Evolutionary conservation across 2,797 vertebrate genomes (phyloP).

Genomic region (Cyclopterus lumpus): DNA sequence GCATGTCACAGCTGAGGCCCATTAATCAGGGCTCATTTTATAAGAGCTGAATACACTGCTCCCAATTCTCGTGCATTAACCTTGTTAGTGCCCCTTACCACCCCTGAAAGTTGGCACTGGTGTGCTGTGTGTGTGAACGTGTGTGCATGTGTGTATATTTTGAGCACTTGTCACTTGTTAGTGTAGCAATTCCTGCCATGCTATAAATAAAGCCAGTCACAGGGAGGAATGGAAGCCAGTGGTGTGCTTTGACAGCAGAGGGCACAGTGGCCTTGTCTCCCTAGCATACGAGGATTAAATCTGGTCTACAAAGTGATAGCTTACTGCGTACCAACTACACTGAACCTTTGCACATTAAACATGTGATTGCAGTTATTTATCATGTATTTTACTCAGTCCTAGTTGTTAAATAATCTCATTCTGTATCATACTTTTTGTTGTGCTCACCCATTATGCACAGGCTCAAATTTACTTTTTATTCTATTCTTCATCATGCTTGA

Average conservation of each 20-base stretch:
- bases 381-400: not conserved
- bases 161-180: slow-evolving; percentile 74
- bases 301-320: slow-evolving; percentile 53
- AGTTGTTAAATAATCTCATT: not conserved
- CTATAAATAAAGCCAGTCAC: slow-evolving; percentile 83
- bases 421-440: not conserved
- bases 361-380: not conserved
- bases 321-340: slow-evolving; percentile 4
- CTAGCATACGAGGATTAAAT: slow-evolving; percentile 72
- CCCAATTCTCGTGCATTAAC: slow-evolving; percentile 75
- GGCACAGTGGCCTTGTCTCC: slow-evolving; percentile 81
- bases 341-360: slow-evolving; percentile 1
- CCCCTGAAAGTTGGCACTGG: slow-evolving; percentile 72
- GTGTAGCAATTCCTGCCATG: slow-evolving; percentile 64
- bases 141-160: slow-evolving; percentile 39
- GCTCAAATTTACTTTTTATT: not conserved
- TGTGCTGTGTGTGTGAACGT: slow-evolving; percentile 34
- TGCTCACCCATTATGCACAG: not conserved
- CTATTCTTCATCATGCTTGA: not conserved
- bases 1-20: slow-evolving; percentile 62
- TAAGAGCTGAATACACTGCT: slow-evolving; percentile 67
- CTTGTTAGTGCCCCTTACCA: slow-evolving; percentile 75
- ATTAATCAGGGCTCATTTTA: slow-evolving; percentile 78
- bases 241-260: slow-evolving; percentile 82
- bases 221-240: slow-evolving; percentile 78